Base-by-base conservation (phyloP, 2,888 invertebrate species). In the Polyploca ridens region DNA sequence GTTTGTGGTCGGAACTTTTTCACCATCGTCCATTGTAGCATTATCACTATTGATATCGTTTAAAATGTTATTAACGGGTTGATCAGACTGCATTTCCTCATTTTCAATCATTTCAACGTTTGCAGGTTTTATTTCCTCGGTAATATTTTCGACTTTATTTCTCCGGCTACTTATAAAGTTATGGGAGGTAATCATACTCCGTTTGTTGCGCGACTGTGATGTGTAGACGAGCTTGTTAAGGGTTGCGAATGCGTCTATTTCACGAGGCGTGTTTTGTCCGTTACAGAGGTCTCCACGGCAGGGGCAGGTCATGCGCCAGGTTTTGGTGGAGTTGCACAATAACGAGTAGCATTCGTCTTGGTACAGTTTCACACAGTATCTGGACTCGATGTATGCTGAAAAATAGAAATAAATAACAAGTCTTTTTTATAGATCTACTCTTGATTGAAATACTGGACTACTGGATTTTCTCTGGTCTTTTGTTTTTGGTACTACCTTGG, bases 341-440 rank as follows among this genome's bases (percentile, higher is more conserved):
- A 89, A 70, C 3, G 89, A 82, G 72, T 92, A 93, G 77, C 93
- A 94, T 78, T 93, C 93, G 66, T 93, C 92, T 84, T 92, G 91
- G 67, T 94, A 92, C 16, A 90, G 75, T 72, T 93, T 93, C 11
- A 92, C 91, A 73, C 94, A 94, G 69, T 87, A 84, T 73, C 93
- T 86, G 35, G 93, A 93, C 69, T 92, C 93, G 6, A 81, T 72
- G 74, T 90, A 87, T 2, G 91, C 94, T 94, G 87, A 64, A 76
- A 81, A 16, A 10, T 16, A 4, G 13, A 75, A 62, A 16, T 16
- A 66, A 66, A 63, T 67, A 63, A 64, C 27, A 13, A 41, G 4
- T 41, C 13, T 41, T 41, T 13, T 35, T 57, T 61, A 57, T n/a
- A 41, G 38, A 10, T 10, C 6, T 13, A 13, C 6, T 41, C 13